Percentiles rank a stretch among this genome's conserved stretches.
Evolutionary conservation across 2,113 vertebrate genomes (phyloP).

Genomic region (Crotalus horridus): DNA sequence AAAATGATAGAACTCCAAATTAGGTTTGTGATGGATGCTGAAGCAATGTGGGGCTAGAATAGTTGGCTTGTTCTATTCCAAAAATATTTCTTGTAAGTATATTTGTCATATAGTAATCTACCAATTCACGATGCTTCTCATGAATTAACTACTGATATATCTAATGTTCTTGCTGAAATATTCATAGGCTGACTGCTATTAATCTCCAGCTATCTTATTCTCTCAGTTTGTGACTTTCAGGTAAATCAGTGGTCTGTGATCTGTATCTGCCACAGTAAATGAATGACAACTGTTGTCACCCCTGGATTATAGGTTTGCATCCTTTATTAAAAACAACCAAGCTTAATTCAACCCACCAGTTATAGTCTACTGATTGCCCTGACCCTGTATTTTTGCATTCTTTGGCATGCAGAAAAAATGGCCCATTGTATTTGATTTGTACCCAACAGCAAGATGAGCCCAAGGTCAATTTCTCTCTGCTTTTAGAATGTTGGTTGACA

Average conservation of each 20-base stretch:
- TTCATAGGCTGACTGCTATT: not conserved
- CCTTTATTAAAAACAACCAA: not conserved
- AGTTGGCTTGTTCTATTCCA: not conserved
- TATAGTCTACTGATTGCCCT: not conserved
- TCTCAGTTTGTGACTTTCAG: not conserved
- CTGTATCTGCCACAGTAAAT: not conserved
- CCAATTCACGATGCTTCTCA: not conserved
- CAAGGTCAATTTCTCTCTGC: not conserved
- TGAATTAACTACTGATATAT: not conserved
- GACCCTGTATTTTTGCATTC: not conserved
- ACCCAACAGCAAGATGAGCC: not conserved
- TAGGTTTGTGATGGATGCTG: constrained; percentile 32
- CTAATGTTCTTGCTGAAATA: not conserved
- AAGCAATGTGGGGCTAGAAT: constrained; percentile 31
- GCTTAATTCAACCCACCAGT: not conserved
- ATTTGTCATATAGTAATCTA: not conserved
- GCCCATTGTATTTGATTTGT: not conserved
- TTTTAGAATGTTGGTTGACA: not conserved
- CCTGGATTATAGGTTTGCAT: not conserved
- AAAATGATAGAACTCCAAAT: constrained; percentile 11
- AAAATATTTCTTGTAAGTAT: not conserved
- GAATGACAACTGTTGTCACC: not conserved
- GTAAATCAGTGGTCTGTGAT: not conserved
- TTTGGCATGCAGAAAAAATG: not conserved
- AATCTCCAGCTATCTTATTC: not conserved